phyloP scores from a whole-genome alignment of 30 jellyfish, hydroid and myxozoan genomes.

The Cassiopea andromeda region DNA sequence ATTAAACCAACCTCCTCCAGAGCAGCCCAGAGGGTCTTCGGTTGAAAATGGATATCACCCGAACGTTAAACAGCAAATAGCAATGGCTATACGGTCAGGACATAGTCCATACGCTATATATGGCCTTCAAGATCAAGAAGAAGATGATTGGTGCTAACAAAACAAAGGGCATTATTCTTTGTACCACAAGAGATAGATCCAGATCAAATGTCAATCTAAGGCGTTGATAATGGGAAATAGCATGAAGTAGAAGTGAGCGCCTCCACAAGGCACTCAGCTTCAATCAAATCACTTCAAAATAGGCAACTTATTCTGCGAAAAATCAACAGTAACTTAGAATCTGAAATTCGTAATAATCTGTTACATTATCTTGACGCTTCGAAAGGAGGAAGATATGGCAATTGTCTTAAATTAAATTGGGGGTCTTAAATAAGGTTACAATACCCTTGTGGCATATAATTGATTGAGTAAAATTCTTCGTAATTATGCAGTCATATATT shows the following conservation, averaged over 20 bases:
- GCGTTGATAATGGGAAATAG: neutral
- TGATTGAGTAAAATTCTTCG: neutral
- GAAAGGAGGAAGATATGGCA: neutral
- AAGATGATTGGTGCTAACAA: conserved; percentile 97
- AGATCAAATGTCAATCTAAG: neutral
- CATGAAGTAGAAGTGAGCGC: neutral
- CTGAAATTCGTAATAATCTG: neutral
- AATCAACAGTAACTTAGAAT: neutral
- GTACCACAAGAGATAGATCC: neutral
- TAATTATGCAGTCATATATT: neutral
- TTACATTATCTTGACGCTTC: neutral
- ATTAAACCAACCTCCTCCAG: conserved; percentile 71
- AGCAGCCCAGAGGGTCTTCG: conserved; percentile 45
- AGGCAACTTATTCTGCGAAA: neutral
- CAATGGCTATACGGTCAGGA: conserved; percentile 97
- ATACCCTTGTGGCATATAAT: neutral
- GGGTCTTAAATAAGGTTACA: neutral
- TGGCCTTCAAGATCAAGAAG: conserved; percentile 93
- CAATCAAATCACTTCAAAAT: neutral
- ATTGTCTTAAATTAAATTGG: neutral
- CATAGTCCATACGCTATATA: conserved; percentile 97
- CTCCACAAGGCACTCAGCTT: neutral
- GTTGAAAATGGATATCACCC: conserved; percentile 71
- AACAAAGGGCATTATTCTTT: neutral
- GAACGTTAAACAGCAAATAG: conserved; percentile 88